phyloP scores from a whole-genome alignment of 2,888 invertebrate genomes.

The Drosophila infuscata region DNA sequence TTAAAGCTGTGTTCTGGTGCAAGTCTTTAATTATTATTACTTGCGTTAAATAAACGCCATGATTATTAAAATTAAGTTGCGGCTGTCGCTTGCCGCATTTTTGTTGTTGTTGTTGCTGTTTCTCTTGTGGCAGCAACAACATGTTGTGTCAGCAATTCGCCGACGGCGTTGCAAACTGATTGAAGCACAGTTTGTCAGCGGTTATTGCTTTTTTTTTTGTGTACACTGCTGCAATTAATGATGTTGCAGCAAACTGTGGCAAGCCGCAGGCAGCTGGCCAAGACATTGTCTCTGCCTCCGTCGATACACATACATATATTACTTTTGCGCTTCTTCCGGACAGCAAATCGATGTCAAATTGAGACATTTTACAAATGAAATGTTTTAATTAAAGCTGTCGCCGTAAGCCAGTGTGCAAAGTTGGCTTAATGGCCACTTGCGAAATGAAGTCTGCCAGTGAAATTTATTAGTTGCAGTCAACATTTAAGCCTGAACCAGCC shows the following conservation, averaged over 20 bases:
- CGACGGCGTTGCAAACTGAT: conserved; percentile 52
- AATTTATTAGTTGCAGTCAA: conserved; percentile 55
- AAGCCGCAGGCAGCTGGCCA: conserved; percentile 46
- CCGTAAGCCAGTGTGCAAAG: conserved; percentile 16
- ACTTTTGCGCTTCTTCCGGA: conserved; percentile 3
- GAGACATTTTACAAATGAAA: conserved; percentile 52
- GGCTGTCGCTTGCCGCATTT: conserved; percentile 20
- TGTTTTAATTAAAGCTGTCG: conserved; percentile 62
- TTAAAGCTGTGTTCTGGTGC: conserved; percentile 30
- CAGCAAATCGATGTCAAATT: conserved; percentile 23
- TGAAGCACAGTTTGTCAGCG: conserved; percentile 37
- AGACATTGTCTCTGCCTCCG: conserved; percentile 34
- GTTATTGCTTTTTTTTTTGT: conserved; percentile 3
- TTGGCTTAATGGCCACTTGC: conserved; percentile 21
- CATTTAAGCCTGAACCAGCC: conserved; percentile 49
- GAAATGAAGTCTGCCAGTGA: conserved; percentile 32
- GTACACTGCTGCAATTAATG: conserved; percentile 56
- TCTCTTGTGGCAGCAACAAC: conserved; percentile 42
- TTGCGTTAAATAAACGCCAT: conserved; percentile 65
- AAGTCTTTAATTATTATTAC: conserved; percentile 63
- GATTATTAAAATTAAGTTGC: conserved; percentile 73
- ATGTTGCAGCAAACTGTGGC: conserved; percentile 34
- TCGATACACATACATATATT: background rate
- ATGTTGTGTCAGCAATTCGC: conserved; percentile 55
- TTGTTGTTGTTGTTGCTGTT: conserved; percentile 6